These are phyloP conservation scores for Chrysolina americana DNA, from an alignment of 2,888 invertebrate species.

Conservation along the genomic window DNA sequence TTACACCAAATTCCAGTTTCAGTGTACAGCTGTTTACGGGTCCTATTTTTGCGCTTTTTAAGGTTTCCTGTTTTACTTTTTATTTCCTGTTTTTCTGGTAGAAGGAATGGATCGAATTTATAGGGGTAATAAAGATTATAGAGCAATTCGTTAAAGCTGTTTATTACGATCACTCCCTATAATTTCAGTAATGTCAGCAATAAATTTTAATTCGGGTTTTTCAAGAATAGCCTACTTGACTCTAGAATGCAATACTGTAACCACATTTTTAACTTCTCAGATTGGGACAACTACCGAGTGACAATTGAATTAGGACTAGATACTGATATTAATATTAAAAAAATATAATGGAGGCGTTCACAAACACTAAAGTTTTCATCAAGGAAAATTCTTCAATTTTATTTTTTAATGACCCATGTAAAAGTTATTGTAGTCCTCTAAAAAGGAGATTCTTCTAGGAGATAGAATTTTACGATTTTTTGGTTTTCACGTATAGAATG, in stretches of 20 bases:
- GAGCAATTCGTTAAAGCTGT: conserved; percentile 15
- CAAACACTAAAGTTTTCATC: too few relatives aligned
- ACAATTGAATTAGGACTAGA: too few relatives aligned
- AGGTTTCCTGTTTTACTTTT: conserved; percentile 46
- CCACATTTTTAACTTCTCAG: too few relatives aligned
- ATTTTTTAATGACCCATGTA: too few relatives aligned
- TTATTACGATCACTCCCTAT: conserved; percentile 12
- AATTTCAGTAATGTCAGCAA: conserved; percentile 1
- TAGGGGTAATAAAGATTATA: conserved; percentile 44
- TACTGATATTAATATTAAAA: too few relatives aligned
- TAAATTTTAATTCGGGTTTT: conserved; percentile 13
- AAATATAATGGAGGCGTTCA: too few relatives aligned
- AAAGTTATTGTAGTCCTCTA: too few relatives aligned
- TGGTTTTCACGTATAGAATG: too few relatives aligned
- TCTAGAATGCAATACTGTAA: background rate
- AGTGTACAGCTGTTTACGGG: conserved; percentile 19
- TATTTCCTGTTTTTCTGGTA: conserved; percentile 47
- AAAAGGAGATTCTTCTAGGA: too few relatives aligned
- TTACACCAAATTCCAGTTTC: conserved; percentile 32
- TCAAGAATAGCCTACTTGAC: background rate
- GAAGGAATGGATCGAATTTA: conserved; percentile 43
- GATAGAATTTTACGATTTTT: too few relatives aligned
- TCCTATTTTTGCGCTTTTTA: conserved; percentile 40
- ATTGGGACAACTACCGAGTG: too few relatives aligned
- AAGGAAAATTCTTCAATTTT: too few relatives aligned